Evolutionary conservation across 2,888 invertebrate genomes (phyloP).

Genomic region (Dasysyrphus tricinctus): DNA sequence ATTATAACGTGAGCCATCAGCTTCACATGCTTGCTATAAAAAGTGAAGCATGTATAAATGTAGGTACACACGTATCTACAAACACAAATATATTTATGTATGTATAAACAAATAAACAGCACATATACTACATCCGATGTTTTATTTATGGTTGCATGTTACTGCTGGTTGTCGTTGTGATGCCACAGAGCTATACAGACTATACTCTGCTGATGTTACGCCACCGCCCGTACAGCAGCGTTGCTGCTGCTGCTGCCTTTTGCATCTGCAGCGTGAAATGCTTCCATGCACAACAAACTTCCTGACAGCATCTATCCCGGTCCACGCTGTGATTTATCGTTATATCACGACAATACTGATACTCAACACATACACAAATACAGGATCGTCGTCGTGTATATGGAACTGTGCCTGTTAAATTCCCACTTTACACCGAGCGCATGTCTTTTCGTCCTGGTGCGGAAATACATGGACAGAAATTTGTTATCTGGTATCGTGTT

Average conservation of each 20-base stretch:
- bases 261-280: constrained; percentile 50
- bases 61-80: background rate
- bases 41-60: background rate
- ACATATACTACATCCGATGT: constrained; percentile 59
- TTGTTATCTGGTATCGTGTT: constrained; percentile 53
- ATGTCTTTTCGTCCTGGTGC: constrained; percentile 17
- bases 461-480: constrained; percentile 44
- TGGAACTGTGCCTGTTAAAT: constrained; percentile 23
- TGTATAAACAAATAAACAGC: constrained; percentile 35
- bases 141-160: constrained; percentile 70
- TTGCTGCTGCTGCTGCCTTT: constrained; percentile 18
- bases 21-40: constrained; percentile 21
- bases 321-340: constrained; percentile 68
- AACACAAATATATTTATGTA: constrained; percentile 11
- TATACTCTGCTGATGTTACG: too few relatives aligned
- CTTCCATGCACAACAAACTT: constrained; percentile 73
- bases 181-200: constrained; percentile 13
- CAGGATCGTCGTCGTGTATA: constrained; percentile 41
- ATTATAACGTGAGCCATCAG: constrained; percentile 39
- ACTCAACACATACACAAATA: constrained; percentile 9
- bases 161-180: constrained; percentile 22
- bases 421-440: constrained; percentile 1
- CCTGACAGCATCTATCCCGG: constrained; percentile 72
- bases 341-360: constrained; percentile 49
- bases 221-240: too few relatives aligned